These are phyloP conservation scores for Melanocharis versteri DNA, from an alignment of 2,113 vertebrate genomes.

Conservation along the genomic window DNA sequence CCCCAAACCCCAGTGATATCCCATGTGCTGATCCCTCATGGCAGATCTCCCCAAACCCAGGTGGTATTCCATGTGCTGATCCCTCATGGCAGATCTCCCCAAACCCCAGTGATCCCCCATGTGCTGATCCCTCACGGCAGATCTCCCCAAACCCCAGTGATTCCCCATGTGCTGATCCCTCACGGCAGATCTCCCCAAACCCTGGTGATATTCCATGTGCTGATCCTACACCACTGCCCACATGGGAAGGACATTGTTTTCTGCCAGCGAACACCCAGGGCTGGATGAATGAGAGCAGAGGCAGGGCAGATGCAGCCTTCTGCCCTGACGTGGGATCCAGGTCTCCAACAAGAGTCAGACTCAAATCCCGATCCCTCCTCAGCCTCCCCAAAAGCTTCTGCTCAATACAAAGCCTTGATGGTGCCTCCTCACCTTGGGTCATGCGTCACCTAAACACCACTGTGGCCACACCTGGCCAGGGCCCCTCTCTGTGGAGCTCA, in stretches of 20 bases:
- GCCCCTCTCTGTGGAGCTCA: background rate
- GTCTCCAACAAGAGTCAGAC: background rate
- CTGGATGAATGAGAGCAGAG: background rate
- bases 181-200: background rate
- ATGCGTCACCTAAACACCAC: fast-evolving
- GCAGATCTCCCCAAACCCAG: background rate
- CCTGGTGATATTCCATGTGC: background rate
- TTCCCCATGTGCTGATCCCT: background rate
- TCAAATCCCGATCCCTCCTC: background rate
- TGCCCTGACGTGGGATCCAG: background rate
- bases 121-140: background rate
- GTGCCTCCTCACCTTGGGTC: background rate
- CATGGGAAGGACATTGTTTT: background rate
- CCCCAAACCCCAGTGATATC: background rate
- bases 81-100: background rate
- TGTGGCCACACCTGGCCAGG: background rate
- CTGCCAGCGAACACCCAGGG: background rate
- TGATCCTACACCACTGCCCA: background rate
- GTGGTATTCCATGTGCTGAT: background rate
- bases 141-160: background rate
- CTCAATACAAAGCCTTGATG: background rate
- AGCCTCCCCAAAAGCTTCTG: background rate
- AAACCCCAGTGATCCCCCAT: background rate
- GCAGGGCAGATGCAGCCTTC: background rate
- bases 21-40: background rate